A percentile compares a stretch with the other conserved stretches of the same genome.
Evolutionary conservation across 2,113 vertebrate genomes (phyloP).

Genomic region (Catharus minimus): DNA sequence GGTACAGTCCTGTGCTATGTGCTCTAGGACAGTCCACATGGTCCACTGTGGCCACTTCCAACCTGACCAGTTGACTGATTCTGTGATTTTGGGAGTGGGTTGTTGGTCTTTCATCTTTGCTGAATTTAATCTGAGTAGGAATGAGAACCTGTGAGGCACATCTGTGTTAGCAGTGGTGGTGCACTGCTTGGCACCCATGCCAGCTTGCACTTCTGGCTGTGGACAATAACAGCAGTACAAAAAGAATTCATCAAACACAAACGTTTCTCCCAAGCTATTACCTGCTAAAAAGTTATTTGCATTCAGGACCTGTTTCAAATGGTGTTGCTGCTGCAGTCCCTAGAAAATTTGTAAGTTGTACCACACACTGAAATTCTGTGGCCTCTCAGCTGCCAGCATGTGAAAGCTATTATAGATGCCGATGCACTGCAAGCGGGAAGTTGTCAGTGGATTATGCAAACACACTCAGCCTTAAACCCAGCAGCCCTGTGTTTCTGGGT

Average conservation of each 20-base stretch:
- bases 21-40: neutral
- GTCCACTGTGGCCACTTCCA: neutral
- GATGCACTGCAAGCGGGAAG: neutral
- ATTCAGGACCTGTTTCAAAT: neutral
- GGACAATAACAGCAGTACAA: neutral
- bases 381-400: neutral
- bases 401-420: neutral
- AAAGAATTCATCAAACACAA: rapidly evolving
- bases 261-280: neutral
- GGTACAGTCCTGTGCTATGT: neutral
- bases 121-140: neutral
- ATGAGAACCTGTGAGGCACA: rapidly evolving
- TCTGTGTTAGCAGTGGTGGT: too few relatives aligned
- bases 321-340: neutral
- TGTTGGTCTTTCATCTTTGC: rapidly evolving
- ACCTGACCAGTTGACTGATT: neutral
- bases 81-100: neutral
- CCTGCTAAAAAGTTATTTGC: neutral
- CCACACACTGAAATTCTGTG: neutral
- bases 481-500: neutral
- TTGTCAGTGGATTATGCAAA: neutral
- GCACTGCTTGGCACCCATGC: rapidly evolving
- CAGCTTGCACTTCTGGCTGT: rapidly evolving
- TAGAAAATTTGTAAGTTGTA: neutral
- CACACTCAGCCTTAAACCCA: rapidly evolving